phyloP scores from a whole-genome alignment of 2,797 vertebrate species.

The Tenualosa thibaudeaui region DNA sequence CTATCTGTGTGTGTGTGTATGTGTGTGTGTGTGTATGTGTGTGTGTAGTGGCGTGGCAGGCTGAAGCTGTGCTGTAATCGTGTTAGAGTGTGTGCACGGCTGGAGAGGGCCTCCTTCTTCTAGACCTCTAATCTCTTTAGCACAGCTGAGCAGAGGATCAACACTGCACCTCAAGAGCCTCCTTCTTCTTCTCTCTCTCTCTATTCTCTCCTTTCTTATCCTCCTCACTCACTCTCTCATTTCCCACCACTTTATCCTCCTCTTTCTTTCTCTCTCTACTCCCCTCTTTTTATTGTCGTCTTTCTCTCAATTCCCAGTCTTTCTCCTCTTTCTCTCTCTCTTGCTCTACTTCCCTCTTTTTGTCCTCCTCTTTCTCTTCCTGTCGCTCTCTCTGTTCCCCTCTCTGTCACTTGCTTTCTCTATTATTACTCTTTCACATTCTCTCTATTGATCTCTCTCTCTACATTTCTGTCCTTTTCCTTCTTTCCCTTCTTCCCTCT shows the following conservation, averaged over 20 bases:
- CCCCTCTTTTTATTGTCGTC: background rate
- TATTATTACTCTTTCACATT: background rate
- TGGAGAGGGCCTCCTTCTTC: background rate
- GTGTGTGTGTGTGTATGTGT: too few relatives aligned
- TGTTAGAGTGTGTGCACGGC: background rate
- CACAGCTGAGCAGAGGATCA: background rate
- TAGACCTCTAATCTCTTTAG: conserved; percentile 10
- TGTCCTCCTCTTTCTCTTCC: background rate
- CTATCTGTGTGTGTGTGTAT: too few relatives aligned
- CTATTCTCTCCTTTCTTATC: background rate
- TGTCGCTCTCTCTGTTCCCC: background rate
- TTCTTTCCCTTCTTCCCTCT: background rate
- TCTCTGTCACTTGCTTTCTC: background rate
- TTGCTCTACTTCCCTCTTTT: background rate
- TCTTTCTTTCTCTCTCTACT: background rate
- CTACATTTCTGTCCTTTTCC: background rate
- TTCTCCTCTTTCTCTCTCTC: background rate
- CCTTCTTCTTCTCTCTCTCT: background rate
- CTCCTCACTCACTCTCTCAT: too few relatives aligned
- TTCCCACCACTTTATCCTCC: background rate
- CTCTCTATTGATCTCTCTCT: background rate
- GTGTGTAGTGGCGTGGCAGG: too few relatives aligned
- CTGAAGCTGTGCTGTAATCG: background rate
- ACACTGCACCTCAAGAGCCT: background rate
- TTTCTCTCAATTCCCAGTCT: background rate